Base-by-base conservation (phyloP, 2,797 vertebrate species). In the Anguilla megastoma region DNA sequence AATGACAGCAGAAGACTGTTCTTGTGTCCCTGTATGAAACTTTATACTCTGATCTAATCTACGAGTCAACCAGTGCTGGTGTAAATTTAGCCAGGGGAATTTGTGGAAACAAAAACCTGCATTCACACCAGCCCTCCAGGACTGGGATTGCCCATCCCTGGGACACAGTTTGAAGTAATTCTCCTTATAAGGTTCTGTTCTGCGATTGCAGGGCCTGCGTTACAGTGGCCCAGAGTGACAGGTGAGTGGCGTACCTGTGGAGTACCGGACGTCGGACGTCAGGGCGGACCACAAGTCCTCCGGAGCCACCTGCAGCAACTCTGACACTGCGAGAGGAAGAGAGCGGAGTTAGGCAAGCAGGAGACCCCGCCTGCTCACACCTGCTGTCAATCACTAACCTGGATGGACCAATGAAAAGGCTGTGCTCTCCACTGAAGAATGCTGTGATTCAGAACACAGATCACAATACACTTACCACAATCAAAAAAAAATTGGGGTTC, bases 261-360 rank as follows among this genome's bases (percentile, higher is more conserved):
- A 97, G 94, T 97, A 98, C 74, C 98, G 98, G 90, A 98, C 92
- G 33, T 99, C 97, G 27, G 97, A 97, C 79, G 98, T 99, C 91
- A 99, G 95, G 88, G 98, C 97, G 3, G 97, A 95, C 88, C 96
- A 96, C 84, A 99, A 89, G 76, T 99, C 98, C 69, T 96, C 97
- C n/a, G 96, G 85, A 48, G 95, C 96, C 88, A 99, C 97, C 92
- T 99, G 98, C 88, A 99, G 92, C 97, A 98, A 96, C 74, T 94
- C 96, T 88, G 98, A 96, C 93, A 98, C 98, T 97, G 88, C 86
- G 95, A 36, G 94, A 5, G 0, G 41, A 84, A 36, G 8, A 45
- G 36, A 69, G 45, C 24, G 3, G 45, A 21, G 74, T 79, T 45
- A 79, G 36, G 16, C 12, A 12, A 0, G 30, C 24, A 36, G 10